Conservation (phyloP, 2,888 invertebrate species). For the Suillia variegata region DNA sequence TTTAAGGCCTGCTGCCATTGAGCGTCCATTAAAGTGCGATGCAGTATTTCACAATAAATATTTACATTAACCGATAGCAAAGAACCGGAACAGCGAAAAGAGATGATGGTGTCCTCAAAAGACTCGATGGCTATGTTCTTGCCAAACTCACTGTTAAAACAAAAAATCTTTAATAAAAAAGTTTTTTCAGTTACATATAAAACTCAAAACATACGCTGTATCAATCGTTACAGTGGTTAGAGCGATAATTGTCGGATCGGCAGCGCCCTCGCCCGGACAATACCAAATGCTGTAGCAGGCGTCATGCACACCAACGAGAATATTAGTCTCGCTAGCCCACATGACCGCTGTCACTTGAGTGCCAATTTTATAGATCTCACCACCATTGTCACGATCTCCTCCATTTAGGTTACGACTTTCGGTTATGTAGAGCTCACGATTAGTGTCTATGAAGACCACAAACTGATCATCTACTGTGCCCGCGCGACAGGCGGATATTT, state of each 20-base stretch:
- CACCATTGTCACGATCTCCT: conserved; percentile 11
- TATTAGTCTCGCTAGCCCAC: conserved; percentile 78
- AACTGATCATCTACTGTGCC: conserved; percentile 80
- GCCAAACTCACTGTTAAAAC: conserved; percentile 78
- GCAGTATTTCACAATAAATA: conserved; percentile 64
- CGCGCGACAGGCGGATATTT: conserved; percentile 83
- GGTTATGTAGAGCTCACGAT: conserved; percentile 84
- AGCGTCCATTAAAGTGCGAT: conserved; percentile 73
- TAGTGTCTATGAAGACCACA: conserved; percentile 86
- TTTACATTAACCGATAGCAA: conserved; percentile 65
- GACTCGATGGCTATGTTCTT: conserved; percentile 81
- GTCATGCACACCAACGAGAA: conserved; percentile 80
- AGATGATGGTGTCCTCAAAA: conserved; percentile 83
- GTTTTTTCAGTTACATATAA: background rate
- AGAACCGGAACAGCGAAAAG: conserved; percentile 87
- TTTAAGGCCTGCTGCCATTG: conserved; percentile 86
- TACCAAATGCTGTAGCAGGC: conserved; percentile 81
- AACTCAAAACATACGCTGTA: conserved; percentile 53
- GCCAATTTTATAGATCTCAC: conserved; percentile 58
- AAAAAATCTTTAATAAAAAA: no score
- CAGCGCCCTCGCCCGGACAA: conserved; percentile 75
- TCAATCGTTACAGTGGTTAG: conserved; percentile 66
- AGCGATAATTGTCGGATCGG: conserved; percentile 73
- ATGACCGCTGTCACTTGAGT: conserved; percentile 64
- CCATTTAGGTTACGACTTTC: conserved; percentile 59